A percentile compares a stretch with the other conserved stretches of the same genome.
phyloP scores from a whole-genome alignment of 2,888 invertebrate genomes.

The Taenaris catops region DNA sequence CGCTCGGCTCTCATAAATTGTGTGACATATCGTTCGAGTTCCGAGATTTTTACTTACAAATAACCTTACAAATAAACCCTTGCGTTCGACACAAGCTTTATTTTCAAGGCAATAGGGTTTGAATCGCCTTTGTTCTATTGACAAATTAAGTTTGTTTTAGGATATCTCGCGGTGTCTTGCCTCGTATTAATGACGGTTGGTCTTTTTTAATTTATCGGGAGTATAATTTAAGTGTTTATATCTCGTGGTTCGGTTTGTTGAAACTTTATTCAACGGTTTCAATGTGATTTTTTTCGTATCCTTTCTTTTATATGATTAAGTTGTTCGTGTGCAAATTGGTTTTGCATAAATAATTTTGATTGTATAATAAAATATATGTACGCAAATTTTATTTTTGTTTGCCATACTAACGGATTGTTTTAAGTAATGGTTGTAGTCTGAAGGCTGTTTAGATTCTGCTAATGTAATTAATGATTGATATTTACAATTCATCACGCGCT shows the following conservation, averaged over 20 bases:
- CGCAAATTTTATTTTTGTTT: no score
- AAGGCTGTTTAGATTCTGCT: no score
- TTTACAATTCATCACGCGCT: no score
- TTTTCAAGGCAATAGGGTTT: constrained; percentile 32
- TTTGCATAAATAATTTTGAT: no score
- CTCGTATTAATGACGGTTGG: constrained; percentile 61
- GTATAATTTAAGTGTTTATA: constrained; percentile 27
- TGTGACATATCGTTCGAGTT: constrained; percentile 66
- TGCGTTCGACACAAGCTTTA: constrained; percentile 31
- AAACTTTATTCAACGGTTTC: constrained; percentile 6
- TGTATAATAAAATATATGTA: no score
- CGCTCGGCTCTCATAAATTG: constrained; percentile 60
- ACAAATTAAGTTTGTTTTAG: constrained; percentile 34
- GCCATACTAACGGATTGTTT: no score
- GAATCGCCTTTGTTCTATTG: constrained; percentile 29
- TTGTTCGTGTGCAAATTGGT: constrained; percentile 4
- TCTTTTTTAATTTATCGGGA: constrained; percentile 58
- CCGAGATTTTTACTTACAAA: constrained; percentile 47
- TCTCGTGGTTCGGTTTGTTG: constrained; percentile 3
- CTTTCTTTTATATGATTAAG: constrained; percentile 5
- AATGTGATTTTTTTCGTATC: constrained; percentile 2
- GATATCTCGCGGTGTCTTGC: constrained; percentile 36
- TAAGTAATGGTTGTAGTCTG: no score
- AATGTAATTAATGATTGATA: no score
- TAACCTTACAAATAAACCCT: constrained; percentile 25